phyloP scores from a whole-genome alignment of 1,140 invertebrate species.

The Drosophila guanche region DNA sequence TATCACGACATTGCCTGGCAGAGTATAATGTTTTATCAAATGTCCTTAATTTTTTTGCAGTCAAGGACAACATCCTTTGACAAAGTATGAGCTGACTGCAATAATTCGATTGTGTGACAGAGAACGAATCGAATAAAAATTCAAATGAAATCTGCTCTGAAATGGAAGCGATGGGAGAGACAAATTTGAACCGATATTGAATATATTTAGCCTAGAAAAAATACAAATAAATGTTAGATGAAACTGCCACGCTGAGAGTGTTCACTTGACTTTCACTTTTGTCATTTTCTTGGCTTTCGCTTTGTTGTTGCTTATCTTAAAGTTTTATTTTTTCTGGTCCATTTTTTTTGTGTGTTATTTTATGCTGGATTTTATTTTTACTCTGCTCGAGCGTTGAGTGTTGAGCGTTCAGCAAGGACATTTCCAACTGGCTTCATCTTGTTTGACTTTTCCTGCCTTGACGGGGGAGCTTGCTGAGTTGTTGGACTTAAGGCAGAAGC shows the following conservation, averaged over 20 bases:
- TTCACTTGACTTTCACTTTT: constrained; percentile 33
- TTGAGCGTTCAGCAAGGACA: constrained; percentile 37
- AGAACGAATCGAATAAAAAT: constrained; percentile 16
- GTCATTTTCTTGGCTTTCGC: neutral
- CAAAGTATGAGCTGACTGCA: constrained; percentile 5
- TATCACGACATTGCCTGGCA: neutral
- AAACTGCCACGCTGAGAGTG: constrained; percentile 39
- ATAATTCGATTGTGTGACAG: constrained; percentile 29
- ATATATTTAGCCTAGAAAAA: constrained; percentile 35
- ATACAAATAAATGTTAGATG: constrained; percentile 18
- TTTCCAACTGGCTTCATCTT: constrained; percentile 62
- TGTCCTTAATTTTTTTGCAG: constrained; percentile 1
- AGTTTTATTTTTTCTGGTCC: constrained; percentile 44
- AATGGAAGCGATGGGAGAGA: neutral
- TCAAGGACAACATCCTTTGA: neutral
- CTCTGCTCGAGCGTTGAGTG: constrained; percentile 11
- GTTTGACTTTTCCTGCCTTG: constrained; percentile 60
- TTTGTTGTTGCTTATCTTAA: constrained; percentile 44
- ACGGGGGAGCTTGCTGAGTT: constrained; percentile 49
- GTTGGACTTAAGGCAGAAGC: constrained; percentile 40
- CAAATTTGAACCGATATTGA: constrained; percentile 39
- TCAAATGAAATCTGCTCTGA: constrained; percentile 15
- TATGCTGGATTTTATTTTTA: constrained; percentile 33
- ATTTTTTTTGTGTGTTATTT: constrained; percentile 34
- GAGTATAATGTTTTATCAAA: constrained; percentile 6